Conservation (phyloP, 2,888 invertebrate genomes). For the Tachina grossa region DNA sequence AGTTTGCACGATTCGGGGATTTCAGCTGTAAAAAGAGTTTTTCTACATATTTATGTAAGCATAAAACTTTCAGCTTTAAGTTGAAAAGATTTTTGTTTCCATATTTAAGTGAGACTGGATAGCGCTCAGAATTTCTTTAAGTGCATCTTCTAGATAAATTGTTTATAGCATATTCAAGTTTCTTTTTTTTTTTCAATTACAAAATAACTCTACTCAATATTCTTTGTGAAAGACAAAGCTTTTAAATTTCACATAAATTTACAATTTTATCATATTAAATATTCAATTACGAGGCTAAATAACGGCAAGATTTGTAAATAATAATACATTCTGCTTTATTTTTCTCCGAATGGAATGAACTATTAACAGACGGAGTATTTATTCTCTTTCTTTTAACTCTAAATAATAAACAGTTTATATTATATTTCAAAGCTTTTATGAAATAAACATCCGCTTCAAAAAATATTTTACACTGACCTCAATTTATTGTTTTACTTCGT, state of each 20-base stretch:
- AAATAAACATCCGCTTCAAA: constrained; percentile 57
- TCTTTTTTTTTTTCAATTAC: background rate
- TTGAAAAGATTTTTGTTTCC: no score
- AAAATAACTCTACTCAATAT: background rate
- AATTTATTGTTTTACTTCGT: constrained; percentile 10
- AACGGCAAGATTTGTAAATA: constrained; percentile 60
- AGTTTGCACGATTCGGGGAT: no score
- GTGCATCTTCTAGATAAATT: background rate
- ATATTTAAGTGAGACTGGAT: no score
- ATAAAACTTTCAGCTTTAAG: no score
- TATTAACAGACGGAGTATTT: background rate
- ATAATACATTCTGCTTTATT: background rate
- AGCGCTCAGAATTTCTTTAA: background rate
- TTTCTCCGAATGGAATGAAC: constrained; percentile 35
- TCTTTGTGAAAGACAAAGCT: constrained; percentile 12
- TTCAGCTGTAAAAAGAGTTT: no score
- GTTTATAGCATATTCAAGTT: constrained; percentile 4
- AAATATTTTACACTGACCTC: constrained; percentile 58
- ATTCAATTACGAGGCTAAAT: constrained; percentile 64
- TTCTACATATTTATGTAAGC: no score
- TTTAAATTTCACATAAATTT: constrained; percentile 47
- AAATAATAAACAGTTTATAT: constrained; percentile 21
- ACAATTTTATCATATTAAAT: constrained; percentile 23
- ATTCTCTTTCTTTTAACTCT: background rate
- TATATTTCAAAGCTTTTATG: background rate